Evolutionary conservation across 2,797 vertebrate species (phyloP), one percentile per base, ranked within the genome.

Genomic region (Anableps anableps): DNA sequence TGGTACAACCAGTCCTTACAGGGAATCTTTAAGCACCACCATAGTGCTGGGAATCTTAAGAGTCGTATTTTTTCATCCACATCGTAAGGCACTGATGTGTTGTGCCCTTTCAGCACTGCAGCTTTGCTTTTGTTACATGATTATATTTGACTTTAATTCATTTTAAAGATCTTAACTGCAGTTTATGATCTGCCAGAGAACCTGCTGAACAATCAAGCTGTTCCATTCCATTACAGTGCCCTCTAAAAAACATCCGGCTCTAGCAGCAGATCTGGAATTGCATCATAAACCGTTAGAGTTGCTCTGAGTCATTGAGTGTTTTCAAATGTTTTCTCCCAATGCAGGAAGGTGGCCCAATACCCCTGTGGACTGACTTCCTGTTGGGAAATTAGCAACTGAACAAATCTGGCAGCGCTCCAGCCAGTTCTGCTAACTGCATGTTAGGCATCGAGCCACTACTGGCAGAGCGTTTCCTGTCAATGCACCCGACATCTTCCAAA

Each of bases 281-380:
- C 72, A 50, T 36, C 50, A 21, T 10, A 34, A 51, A 64, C 34
- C 62, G 76, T 58, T 84, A 41, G 21, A 50, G 51, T 36, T 11
- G n/a, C 34, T 66, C 8, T 82, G 76, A 87, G 43, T 85, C 86
- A 88, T 76, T 66, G 41, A 58, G 45, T 51, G 64, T 83, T 82
- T 80, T 74, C 3, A 58, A 38, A 68, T 3, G 68, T 71, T 26
- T 80, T 77, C 38, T 43, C 50, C 36, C 75, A 43, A 41, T 48
- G 62, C 48, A 74, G 83, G 34, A 88, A 88, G 80, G 50, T 88
- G 84, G 70, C 74, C 77, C 55, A 78, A 83, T 74, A 76, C 75
- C 47, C 36, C 50, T 19, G 38, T 34, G 72, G 55, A 48, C 72
- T 76, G 78, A 84, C 85, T 84, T 84, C 86, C 81, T 80, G 78